Evolutionary conservation across 64 coral and sea anemone species (phyloP).

Genomic region (Montipora capricornis): DNA sequence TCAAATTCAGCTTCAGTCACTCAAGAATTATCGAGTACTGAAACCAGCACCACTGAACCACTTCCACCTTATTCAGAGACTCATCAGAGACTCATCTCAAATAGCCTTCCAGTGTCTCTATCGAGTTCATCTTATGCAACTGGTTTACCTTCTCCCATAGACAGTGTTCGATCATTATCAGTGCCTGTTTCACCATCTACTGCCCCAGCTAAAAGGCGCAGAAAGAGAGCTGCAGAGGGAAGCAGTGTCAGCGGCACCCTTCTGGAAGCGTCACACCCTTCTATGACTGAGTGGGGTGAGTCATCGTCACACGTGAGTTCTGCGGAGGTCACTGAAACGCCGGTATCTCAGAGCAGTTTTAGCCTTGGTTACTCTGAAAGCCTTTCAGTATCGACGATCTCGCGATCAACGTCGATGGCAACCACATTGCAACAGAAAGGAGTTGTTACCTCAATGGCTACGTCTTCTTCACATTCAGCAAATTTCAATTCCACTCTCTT

Average conservation of each 20-base stretch:
- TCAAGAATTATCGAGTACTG: not conserved
- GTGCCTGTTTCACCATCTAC: not conserved
- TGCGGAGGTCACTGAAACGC: not conserved
- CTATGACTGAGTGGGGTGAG: no score
- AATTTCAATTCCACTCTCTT: no score
- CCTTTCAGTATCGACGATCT: no score
- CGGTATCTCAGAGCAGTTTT: no score
- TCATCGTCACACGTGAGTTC: not conserved
- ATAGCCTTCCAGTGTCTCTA: not conserved
- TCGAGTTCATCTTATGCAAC: not conserved
- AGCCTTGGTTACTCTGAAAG: no score
- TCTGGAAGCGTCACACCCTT: not conserved
- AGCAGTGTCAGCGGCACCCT: not conserved
- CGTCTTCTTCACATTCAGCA: no score
- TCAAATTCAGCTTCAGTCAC: not conserved
- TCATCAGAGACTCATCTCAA: no score
- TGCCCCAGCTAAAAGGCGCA: not conserved
- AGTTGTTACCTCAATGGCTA: no score
- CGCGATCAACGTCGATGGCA: no score
- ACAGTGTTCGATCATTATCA: not conserved
- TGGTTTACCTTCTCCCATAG: not conserved
- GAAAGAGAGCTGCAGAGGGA: slow-evolving; percentile 1
- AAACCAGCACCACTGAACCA: no score
- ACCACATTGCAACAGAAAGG: no score
- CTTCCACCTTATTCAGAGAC: no score